These are phyloP conservation scores for Lithodes maja DNA, from an alignment of 2,888 invertebrate species.

Conservation along the genomic window DNA sequence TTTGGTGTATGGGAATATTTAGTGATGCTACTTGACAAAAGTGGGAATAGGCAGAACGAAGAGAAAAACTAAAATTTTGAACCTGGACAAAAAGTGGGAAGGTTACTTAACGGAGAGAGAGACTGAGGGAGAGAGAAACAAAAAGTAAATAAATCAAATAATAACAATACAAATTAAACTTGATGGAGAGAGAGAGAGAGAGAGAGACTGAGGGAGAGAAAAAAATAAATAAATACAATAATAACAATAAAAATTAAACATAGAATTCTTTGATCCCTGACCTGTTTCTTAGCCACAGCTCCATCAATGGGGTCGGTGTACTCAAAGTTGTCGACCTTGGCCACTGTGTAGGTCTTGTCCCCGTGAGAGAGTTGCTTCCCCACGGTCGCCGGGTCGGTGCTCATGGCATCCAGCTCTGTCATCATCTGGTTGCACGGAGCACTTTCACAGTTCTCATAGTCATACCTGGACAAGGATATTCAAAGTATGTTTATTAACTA, in stretches of 20 bases:
- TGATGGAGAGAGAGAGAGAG: neutral
- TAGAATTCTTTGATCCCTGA: conserved; percentile 73
- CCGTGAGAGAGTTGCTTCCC: conserved; percentile 75
- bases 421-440: conserved; percentile 94
- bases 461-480: conserved; percentile 81
- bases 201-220: neutral
- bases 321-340: conserved; percentile 92
- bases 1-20: no score
- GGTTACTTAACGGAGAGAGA: neutral
- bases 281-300: conserved; percentile 91
- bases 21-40: no score
- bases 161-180: neutral
- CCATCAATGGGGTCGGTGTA: conserved; percentile 97
- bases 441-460: conserved; percentile 96
- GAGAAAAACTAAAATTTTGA: no score
- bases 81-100: neutral
- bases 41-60: no score
- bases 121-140: neutral
- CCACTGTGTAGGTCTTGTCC: conserved; percentile 83
- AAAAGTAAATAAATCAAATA: neutral
- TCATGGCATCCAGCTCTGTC: conserved; percentile 74
- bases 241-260: neutral
- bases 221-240: neutral
- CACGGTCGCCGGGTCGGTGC: conserved; percentile 66
- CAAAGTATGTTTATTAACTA: neutral